Evolutionary conservation across 2,888 invertebrate genomes (phyloP).

Genomic region (Oxyscelio sp.): DNA sequence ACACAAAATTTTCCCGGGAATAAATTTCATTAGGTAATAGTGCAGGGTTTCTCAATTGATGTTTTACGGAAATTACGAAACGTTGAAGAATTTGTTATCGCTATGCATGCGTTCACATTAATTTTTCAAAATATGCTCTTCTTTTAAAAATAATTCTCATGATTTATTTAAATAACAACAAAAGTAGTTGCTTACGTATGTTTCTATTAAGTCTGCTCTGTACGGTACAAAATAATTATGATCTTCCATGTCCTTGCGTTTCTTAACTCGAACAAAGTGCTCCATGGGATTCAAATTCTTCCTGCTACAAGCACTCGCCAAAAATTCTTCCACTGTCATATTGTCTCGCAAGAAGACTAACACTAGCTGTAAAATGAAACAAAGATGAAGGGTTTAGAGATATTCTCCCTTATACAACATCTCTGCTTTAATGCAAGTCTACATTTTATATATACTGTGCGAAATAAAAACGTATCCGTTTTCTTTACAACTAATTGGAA

Average conservation of each 20-base stretch:
- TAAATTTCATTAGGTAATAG: slow-evolving; percentile 24
- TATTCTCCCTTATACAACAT: background rate
- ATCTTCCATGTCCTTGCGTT: slow-evolving; percentile 97
- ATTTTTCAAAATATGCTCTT: background rate
- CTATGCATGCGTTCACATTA: no score
- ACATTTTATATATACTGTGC: slow-evolving; percentile 3
- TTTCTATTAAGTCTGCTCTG: slow-evolving; percentile 97
- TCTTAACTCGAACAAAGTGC: slow-evolving; percentile 98
- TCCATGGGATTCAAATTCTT: slow-evolving; percentile 98
- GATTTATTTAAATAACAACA: background rate
- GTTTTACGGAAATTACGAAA: background rate
- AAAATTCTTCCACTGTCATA: slow-evolving; percentile 98
- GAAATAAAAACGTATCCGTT: slow-evolving; percentile 9
- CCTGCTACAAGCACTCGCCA: slow-evolving; percentile 96
- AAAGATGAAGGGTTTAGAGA: slow-evolving; percentile 16
- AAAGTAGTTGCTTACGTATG: slow-evolving; percentile 92
- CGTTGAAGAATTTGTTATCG: background rate
- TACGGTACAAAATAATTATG: slow-evolving; percentile 99
- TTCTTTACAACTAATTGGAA: slow-evolving; percentile 61
- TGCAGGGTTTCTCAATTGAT: background rate
- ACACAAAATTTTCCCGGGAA: slow-evolving; percentile 24
- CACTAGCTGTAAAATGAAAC: slow-evolving; percentile 89
- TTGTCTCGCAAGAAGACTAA: slow-evolving; percentile 96
- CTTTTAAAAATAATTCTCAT: background rate
- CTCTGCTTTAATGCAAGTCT: slow-evolving; percentile 9